A percentile compares a stretch with the other conserved stretches of the same genome.
Conservation (phyloP, 1,140 invertebrate species). For the Heterodera schachtii region DNA sequence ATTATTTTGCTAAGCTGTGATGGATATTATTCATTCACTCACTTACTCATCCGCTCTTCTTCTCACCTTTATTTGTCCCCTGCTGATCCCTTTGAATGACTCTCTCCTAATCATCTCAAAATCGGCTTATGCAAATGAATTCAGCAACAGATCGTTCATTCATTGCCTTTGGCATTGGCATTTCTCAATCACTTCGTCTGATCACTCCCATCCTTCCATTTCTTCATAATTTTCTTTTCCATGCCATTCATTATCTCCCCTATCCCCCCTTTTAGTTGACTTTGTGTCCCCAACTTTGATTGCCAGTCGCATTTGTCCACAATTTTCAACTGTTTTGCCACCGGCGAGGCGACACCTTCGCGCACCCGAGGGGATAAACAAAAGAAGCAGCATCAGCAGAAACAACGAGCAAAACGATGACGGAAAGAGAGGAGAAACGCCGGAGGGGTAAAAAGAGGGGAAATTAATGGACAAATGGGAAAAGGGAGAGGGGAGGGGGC, state of each 20-base stretch:
- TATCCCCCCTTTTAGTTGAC: background rate
- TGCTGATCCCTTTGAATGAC: background rate
- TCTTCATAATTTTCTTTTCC: too few relatives aligned
- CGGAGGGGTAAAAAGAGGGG: background rate
- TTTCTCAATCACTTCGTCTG: too few relatives aligned
- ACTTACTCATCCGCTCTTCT: too few relatives aligned
- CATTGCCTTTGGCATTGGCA: background rate
- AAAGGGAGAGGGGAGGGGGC: too few relatives aligned
- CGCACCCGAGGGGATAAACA: background rate
- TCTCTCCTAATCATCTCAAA: too few relatives aligned
- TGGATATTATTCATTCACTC: background rate
- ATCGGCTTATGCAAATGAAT: too few relatives aligned
- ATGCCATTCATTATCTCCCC: too few relatives aligned
- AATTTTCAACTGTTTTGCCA: background rate
- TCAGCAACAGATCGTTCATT: background rate
- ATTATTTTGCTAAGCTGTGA: background rate
- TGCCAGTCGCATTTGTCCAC: background rate
- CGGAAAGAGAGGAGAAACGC: background rate
- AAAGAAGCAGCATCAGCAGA: background rate
- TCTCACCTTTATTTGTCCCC: background rate
- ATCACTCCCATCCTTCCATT: too few relatives aligned
- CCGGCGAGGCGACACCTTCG: background rate
- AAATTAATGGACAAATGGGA: too few relatives aligned
- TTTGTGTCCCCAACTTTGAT: background rate
- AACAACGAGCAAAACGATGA: background rate